Conservation (phyloP, 1,140 invertebrate species). For the Copidosoma floridanum region DNA sequence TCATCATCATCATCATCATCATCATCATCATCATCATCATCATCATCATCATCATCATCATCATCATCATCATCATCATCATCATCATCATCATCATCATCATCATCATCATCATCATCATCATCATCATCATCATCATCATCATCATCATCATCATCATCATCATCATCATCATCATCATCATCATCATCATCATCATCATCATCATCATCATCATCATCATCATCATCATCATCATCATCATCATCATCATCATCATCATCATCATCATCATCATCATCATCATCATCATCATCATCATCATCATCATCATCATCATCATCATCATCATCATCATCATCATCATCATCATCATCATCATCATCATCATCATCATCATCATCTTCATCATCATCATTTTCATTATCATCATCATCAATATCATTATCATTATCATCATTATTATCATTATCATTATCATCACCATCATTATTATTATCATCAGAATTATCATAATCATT, state of each 20-base stretch:
- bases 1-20: neutral
- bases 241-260: constrained; percentile 13
- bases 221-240: constrained; percentile 13
- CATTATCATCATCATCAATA: neutral
- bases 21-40: neutral
- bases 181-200: constrained; percentile 12
- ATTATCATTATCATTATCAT: neutral
- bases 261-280: constrained; percentile 8
- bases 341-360: constrained; percentile 4
- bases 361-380: constrained; percentile 2
- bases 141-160: constrained; percentile 18
- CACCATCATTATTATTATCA: neutral
- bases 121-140: constrained; percentile 12
- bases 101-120: constrained; percentile 11
- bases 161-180: constrained; percentile 18
- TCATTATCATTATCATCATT: neutral
- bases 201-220: neutral
- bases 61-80: constrained; percentile 1
- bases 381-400: neutral
- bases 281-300: constrained; percentile 17
- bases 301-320: constrained; percentile 14
- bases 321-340: constrained; percentile 17
- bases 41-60: neutral
- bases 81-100: neutral
- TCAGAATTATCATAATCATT: too few relatives aligned